Evolutionary conservation across 2,888 invertebrate genomes (phyloP), one percentile per base, ranked within the genome.

Genomic region (Amorpha juglandis): DNA sequence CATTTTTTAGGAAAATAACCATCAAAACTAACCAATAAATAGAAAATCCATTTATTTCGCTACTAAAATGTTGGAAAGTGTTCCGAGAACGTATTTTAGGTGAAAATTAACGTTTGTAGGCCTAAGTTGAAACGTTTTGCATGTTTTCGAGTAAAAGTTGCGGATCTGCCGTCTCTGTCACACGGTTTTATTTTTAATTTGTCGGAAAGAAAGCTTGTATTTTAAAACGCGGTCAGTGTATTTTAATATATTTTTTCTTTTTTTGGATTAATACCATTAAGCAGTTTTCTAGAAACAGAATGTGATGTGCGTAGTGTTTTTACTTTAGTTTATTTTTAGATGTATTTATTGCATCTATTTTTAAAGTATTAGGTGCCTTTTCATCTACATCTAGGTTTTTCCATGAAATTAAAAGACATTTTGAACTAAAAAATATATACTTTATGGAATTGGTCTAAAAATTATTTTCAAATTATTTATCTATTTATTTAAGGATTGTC

Each of bases 1-100:
- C 42, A 11, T 67, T 68, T 51, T 69, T 69, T 65, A 50, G 63
- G 64, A 64, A 67, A 70, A 70, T 51, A 63, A 66, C 58, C 12
- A 58, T 27, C 11, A 62, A 16, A 21, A n/a, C 42, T 45, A 38
- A 8, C 38, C 12, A 11, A 47, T n/a, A 48, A 21, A 58, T 65
- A 58, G 14, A 19, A 11, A 58, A 58, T 3, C 45, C 11, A 16
- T 47, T 53, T 64, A n/a, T 47, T 45, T 19, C 48, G 19, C 58
- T 38, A 6, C 19, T n/a, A 58, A 58, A 38, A 19, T 4, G 9
- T 9, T 42, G 19, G 6, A 38, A 38, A 38, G 58, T 42, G 19
- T 58, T 58, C 16, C 11, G 19, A 58, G 16, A 16, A 42, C 11
- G 58, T 58, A 58, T 58, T 58, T 42, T 42, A 7, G 12, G 58